phyloP scores from a whole-genome alignment of 1,140 invertebrate species.

The Magallana angulata region DNA sequence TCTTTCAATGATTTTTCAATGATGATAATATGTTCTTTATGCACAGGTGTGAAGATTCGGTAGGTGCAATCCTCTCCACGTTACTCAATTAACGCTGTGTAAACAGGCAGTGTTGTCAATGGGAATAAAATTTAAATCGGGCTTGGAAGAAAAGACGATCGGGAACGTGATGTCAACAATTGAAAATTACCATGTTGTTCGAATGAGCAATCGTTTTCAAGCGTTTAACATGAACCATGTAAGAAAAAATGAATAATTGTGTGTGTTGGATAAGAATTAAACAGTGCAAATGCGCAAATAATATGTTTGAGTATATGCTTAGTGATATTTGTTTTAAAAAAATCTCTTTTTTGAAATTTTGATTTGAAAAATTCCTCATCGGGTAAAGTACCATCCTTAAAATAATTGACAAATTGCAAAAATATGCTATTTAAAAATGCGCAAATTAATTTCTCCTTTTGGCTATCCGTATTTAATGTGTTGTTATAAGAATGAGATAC shows the following conservation, averaged over 20 bases:
- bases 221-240: neutral
- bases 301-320: neutral
- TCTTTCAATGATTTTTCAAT: conserved; percentile 31
- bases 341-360: too few species aligned
- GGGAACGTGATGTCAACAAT: conserved; percentile 28
- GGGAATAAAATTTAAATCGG: conserved; percentile 19
- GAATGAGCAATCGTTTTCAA: conserved; percentile 1
- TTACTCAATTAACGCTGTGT: conserved; percentile 26
- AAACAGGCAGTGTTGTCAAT: conserved; percentile 1
- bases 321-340: too few species aligned
- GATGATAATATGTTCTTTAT: conserved; percentile 32
- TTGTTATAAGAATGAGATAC: too few species aligned
- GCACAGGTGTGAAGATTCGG: conserved; percentile 17
- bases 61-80: conserved; percentile 25
- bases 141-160: conserved; percentile 19
- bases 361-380: too few species aligned
- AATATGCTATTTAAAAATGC: too few species aligned
- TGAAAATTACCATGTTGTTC: conserved; percentile 23
- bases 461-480: too few species aligned
- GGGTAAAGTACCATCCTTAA: too few species aligned
- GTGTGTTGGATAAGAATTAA: neutral
- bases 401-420: too few species aligned
- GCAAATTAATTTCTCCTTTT: too few species aligned
- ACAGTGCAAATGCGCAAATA: neutral
- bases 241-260: neutral